phyloP scores from a whole-genome alignment of 2,113 vertebrate species.

The Petromus typicus region DNA sequence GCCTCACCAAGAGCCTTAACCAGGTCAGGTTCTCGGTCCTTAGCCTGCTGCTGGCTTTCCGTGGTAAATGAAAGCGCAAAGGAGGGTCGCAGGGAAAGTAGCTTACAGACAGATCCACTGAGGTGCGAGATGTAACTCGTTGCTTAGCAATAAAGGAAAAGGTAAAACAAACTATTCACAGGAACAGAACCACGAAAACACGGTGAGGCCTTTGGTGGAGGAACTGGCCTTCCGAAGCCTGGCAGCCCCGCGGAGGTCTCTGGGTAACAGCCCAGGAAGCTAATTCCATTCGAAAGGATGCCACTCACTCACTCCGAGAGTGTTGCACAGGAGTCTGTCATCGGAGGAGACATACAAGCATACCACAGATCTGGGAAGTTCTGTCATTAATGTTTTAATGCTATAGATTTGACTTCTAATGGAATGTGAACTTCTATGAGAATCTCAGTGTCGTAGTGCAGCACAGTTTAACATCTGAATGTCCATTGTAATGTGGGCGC shows the following conservation, averaged over 20 bases:
- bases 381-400: background rate
- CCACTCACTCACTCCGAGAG: background rate
- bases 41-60: background rate
- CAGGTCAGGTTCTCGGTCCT: background rate
- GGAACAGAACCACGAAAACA: background rate
- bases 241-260: background rate
- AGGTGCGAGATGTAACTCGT: background rate
- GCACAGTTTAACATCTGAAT: background rate
- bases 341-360: background rate
- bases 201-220: background rate
- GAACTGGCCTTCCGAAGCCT: background rate
- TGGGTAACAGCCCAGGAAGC: background rate
- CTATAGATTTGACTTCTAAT: background rate
- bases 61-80: background rate
- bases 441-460: background rate
- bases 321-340: background rate
- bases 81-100: background rate
- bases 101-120: background rate
- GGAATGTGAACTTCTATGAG: background rate
- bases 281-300: background rate
- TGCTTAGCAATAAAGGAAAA: background rate
- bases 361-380: background rate
- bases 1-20: background rate
- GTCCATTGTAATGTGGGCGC: rapidly evolving
- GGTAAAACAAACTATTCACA: background rate